Evolutionary conservation across 2,113 vertebrate species (phyloP).

Genomic region (zebrafish (Danio rerio)): GRCz12tu NC_133200.1:12807501-12808000

Average conservation of each 20-base stretch:
- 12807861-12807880: constrained; percentile 47
- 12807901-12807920: constrained; percentile 51
- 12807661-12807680: constrained; percentile 3
- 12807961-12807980: constrained; percentile 31
- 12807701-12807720: constrained; percentile 22
- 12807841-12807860: constrained; percentile 24
- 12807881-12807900: constrained; percentile 57
- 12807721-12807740: constrained; percentile 34
- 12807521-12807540: not conserved
- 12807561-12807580: constrained; percentile 19
- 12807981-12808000: constrained; percentile 29
- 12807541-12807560: constrained; percentile 6
- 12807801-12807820: constrained; percentile 35
- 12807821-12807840: not conserved
- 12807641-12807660: not conserved
- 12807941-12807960: constrained; percentile 38
- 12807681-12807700: not conserved
- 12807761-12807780: constrained; percentile 8
- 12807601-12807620: constrained; percentile 15
- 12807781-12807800: constrained; percentile 31
- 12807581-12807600: not conserved
- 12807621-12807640: constrained; percentile 16
- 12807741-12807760: constrained; percentile 3
- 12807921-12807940: constrained; percentile 41
- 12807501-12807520: not conserved